Percentiles rank a stretch among this genome's conserved stretches.
phyloP scores from a whole-genome alignment of 2,797 vertebrate genomes.

The Gastrophryne carolinensis region DNA sequence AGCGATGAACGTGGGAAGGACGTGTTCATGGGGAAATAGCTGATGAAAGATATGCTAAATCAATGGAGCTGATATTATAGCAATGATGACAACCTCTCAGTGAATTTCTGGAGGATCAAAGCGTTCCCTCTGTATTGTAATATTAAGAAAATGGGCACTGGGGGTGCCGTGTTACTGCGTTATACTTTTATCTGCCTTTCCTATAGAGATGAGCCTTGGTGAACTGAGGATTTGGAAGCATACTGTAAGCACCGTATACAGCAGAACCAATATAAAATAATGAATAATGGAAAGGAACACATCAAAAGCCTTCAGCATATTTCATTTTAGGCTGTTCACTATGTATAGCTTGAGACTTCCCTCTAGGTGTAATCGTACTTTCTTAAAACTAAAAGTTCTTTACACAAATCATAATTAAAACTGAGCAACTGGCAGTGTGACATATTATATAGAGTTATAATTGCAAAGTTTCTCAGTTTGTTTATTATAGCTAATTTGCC shows the following conservation, averaged over 20 bases:
- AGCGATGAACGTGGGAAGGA: slow-evolving; percentile 18
- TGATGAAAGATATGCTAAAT: slow-evolving; percentile 23
- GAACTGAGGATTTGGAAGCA: no score
- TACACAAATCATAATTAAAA: no score
- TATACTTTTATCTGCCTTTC: neutral
- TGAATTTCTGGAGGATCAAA: slow-evolving; percentile 21
- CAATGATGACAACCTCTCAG: neutral
- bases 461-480: no score
- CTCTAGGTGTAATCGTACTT: no score
- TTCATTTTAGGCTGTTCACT: no score
- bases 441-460: no score
- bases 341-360: no score
- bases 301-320: no score
- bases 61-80: slow-evolving; percentile 9
- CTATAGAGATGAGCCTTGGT: neutral
- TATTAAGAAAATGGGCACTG: neutral
- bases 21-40: slow-evolving; percentile 21
- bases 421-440: no score
- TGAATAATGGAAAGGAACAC: no score
- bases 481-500: no score
- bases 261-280: neutral
- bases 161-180: neutral
- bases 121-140: neutral
- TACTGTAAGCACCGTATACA: neutral
- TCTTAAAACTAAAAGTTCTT: no score